Evolutionary conservation across 2,797 vertebrate species (phyloP).

Genomic region (Anguilla pacifica): DNA sequence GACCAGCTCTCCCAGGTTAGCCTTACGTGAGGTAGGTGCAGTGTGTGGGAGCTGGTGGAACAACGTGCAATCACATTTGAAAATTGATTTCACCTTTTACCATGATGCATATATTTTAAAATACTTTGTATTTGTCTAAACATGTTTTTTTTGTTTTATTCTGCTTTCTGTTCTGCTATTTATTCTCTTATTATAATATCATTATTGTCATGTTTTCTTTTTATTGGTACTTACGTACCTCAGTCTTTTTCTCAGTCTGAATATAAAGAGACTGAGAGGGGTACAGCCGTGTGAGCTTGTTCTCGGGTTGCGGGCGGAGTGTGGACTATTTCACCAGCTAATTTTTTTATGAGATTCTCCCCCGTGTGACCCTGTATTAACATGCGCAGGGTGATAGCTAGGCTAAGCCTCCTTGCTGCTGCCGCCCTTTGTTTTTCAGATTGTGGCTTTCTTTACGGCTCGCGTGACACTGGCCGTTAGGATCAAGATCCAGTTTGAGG

Average conservation of each 20-base stretch:
- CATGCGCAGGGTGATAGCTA: neutral
- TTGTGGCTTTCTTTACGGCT: neutral
- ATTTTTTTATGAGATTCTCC: neutral
- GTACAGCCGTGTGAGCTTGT: neutral
- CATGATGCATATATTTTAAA: neutral
- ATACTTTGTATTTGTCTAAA: neutral
- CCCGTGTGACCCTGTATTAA: neutral
- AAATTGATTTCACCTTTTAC: no score
- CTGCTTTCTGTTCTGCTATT: neutral
- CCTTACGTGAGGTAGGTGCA: neutral
- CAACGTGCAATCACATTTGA: no score
- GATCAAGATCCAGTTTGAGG: neutral
- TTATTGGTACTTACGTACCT: neutral
- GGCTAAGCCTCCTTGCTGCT: neutral
- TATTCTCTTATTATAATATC: neutral
- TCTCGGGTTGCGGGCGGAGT: neutral
- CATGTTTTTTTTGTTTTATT: neutral
- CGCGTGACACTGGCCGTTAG: neutral
- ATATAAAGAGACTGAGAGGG: neutral
- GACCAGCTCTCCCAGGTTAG: neutral
- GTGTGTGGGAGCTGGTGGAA: neutral
- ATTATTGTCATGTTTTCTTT: neutral
- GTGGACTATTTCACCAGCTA: neutral
- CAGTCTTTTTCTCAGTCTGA: neutral
- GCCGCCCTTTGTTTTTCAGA: neutral